These are phyloP conservation scores for Spilarctia lutea DNA, from an alignment of 2,888 invertebrate genomes.

Conservation along the genomic window DNA sequence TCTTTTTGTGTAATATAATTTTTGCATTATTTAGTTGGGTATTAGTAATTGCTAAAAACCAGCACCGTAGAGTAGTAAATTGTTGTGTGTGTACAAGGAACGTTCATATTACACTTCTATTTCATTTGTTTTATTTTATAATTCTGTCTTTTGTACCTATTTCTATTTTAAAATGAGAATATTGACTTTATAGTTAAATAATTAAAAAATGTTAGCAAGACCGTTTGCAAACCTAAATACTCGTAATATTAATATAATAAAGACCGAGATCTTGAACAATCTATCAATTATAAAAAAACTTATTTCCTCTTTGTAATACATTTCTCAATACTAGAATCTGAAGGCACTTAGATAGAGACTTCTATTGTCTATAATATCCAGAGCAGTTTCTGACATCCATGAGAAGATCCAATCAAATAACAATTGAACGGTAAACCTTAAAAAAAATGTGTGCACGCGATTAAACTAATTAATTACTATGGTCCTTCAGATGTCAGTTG, in stretches of 20 bases:
- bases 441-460: constrained; percentile 25
- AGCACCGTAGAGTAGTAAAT: too few relatives aligned
- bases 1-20: too few relatives aligned
- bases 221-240: neutral
- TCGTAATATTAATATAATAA: neutral
- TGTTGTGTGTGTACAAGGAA: too few relatives aligned
- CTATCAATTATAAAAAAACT: too few relatives aligned
- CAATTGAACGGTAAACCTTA: constrained; percentile 4
- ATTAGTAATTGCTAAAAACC: too few relatives aligned
- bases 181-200: neutral
- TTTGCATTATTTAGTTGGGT: too few relatives aligned
- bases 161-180: neutral
- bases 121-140: neutral
- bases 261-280: neutral
- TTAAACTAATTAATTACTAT: constrained; percentile 5
- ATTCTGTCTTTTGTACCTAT: neutral
- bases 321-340: neutral
- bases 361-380: neutral
- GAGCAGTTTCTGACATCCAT: neutral
- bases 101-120: too few relatives aligned
- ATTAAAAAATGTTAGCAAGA: neutral
- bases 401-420: constrained; percentile 6
- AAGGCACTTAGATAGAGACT: neutral
- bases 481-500: constrained; percentile 2
- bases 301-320: neutral